Percentiles rank a stretch among this genome's conserved stretches.
Evolutionary conservation across 2,888 invertebrate species (phyloP).

Genomic region (Andrena dorsata): DNA sequence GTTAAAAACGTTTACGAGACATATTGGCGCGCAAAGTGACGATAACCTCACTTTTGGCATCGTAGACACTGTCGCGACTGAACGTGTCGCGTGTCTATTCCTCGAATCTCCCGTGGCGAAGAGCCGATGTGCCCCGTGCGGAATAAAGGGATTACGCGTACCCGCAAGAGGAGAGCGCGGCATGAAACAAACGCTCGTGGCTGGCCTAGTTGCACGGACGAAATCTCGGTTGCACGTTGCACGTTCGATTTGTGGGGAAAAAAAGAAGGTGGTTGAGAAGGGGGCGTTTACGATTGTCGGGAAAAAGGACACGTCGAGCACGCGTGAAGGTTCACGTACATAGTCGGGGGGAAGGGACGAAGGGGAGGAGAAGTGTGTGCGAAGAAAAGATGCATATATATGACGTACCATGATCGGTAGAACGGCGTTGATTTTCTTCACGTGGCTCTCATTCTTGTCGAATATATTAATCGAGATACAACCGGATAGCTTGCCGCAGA

Average conservation of each 20-base stretch:
- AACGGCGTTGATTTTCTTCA: slow-evolving; percentile 81
- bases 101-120: neutral
- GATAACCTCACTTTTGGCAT: slow-evolving; percentile 72
- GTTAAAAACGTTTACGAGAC: slow-evolving; percentile 39
- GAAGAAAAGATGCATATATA: slow-evolving; percentile 6
- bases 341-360: neutral
- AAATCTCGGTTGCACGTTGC: neutral
- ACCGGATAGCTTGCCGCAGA: slow-evolving; percentile 81
- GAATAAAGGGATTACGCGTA: neutral
- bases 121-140: no score
- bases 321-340: slow-evolving; percentile 3
- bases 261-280: slow-evolving; percentile 42
- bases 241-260: slow-evolving; percentile 13
- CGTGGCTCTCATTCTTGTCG: slow-evolving; percentile 78
- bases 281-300: slow-evolving; percentile 53
- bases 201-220: neutral
- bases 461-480: slow-evolving; percentile 80
- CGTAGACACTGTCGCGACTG: neutral
- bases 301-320: slow-evolving; percentile 16
- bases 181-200: neutral
- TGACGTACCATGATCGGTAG: slow-evolving; percentile 82
- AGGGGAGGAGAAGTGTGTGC: slow-evolving; percentile 20
- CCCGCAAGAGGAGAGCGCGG: neutral
- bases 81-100: neutral
- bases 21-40: slow-evolving; percentile 56